A percentile compares a stretch with the other conserved stretches of the same genome.
These are phyloP conservation scores for Lissonota sp. DNA, from an alignment of 2,888 invertebrate species.

Conservation along the genomic window DNA sequence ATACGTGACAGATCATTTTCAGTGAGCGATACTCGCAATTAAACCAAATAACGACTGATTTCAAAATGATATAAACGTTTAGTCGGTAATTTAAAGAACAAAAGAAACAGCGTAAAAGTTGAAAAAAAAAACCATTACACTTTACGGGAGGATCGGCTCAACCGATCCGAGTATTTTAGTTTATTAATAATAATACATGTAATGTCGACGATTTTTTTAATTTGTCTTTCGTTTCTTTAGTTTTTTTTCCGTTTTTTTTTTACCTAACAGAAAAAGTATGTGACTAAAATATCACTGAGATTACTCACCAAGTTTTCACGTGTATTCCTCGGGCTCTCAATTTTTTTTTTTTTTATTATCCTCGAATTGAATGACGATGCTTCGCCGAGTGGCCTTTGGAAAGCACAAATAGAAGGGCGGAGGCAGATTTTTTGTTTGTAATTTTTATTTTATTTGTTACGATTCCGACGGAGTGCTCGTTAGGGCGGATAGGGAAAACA, in stretches of 20 bases:
- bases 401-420: slow-evolving; percentile 4
- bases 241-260: slow-evolving; percentile 59
- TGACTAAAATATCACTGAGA: slow-evolving; percentile 58
- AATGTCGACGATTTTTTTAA: slow-evolving; percentile 49
- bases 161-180: slow-evolving; percentile 66
- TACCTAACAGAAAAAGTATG: slow-evolving; percentile 65
- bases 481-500: not conserved
- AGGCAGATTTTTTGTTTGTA: not conserved
- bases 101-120: slow-evolving; percentile 31
- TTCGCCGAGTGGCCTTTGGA: slow-evolving; percentile 10
- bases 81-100: slow-evolving; percentile 53
- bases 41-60: slow-evolving; percentile 78
- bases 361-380: slow-evolving; percentile 18
- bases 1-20: slow-evolving; percentile 51
- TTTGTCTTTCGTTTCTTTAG: slow-evolving; percentile 59
- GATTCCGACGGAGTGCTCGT: no score
- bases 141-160: slow-evolving; percentile 48
- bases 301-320: slow-evolving; percentile 54
- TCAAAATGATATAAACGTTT: slow-evolving; percentile 67
- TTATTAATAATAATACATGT: slow-evolving; percentile 65
- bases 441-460: not conserved
- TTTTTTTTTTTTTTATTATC: slow-evolving; percentile 30
- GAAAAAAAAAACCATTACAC: slow-evolving; percentile 41
- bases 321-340: slow-evolving; percentile 31
- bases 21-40: slow-evolving; percentile 67